A percentile compares a stretch with the other conserved stretches of the same genome.
phyloP scores from a whole-genome alignment of 30 jellyfish, hydroid and myxozoan genomes.

The Aurelia sp. region DNA sequence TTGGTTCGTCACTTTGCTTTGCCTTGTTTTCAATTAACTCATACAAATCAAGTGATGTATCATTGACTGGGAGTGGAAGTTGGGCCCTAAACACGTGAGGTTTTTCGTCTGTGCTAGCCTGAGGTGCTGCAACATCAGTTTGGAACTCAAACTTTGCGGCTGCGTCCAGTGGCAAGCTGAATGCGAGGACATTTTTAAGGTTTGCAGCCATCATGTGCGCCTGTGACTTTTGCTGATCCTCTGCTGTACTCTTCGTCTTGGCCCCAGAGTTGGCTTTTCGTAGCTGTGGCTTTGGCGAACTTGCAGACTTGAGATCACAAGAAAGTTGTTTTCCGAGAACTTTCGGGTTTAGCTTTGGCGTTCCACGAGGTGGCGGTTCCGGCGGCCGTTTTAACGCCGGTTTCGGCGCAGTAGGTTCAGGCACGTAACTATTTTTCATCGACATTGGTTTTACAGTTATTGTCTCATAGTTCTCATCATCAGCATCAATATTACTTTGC shows the following conservation, averaged over 20 bases:
- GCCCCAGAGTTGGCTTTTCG: not conserved
- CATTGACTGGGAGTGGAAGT: constrained; percentile 5
- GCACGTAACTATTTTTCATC: no score
- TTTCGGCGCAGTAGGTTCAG: not conserved
- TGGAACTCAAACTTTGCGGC: constrained; percentile 12
- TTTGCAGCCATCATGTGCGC: not conserved
- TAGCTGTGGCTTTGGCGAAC: not conserved
- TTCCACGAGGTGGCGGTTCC: not conserved
- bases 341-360: no score
- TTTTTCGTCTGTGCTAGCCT: not conserved
- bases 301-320: no score
- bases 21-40: not conserved
- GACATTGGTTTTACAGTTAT: no score
- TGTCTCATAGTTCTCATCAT: no score
- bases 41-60: no score
- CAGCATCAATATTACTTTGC: not conserved
- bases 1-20: no score
- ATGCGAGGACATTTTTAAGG: constrained; percentile 14
- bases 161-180: constrained; percentile 24
- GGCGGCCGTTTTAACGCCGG: constrained; percentile 1
- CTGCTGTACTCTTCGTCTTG: not conserved
- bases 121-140: not conserved
- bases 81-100: not conserved
- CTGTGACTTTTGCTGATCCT: not conserved
- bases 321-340: no score